Evolutionary conservation across 2,113 vertebrate genomes (phyloP), one percentile per base, ranked within the genome.

Genomic region (Corythaixoides concolor): DNA sequence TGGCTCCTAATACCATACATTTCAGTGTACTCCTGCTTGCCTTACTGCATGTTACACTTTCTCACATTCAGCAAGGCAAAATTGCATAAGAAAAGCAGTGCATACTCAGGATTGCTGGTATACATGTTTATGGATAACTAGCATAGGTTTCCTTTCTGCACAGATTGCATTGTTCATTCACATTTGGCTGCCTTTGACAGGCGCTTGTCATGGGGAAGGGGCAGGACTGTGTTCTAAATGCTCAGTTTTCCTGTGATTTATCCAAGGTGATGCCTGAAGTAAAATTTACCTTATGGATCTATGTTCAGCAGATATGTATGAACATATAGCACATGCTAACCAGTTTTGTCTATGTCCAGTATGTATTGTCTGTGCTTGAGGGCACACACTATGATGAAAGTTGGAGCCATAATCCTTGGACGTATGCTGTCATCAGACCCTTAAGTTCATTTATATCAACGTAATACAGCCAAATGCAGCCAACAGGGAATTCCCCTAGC

Each of bases 261-360:
- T 47, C 24, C 41, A 41, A 52, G 21, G 8, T 56, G 4, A 32
- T 88, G 14, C 11, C 22, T 67, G 28, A 75, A 73, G 22, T 49
- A 82, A 6, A 37, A 18, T 22, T 85, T 91, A 4, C 21, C 11
- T 23, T 8, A 10, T 15, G 6, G 37, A n/a, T 58, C 37, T 49
- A 2, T 3, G 1, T 77, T 74, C 41, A 33, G 13, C 3, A 6
- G 18, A 18, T 28, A 13, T 3, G 2, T 33, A 41, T 12, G 11
- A 49, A 56, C 14, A 70, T 3, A 37, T 2, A 22, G 23, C 5
- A 8, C 35, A 24, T 0, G 2, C 0, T 55, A 77, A 73, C 33
- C 8, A 66, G 8, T 45, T 73, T 59, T 50, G 8, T 53, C 45
- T 47, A 11, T 41, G 8, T 8, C 28, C 23, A 37, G 5, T 39